Evolutionary conservation across 1,140 invertebrate genomes (phyloP), one percentile per base, ranked within the genome.

Genomic region (Pseudoatta argentina): DNA sequence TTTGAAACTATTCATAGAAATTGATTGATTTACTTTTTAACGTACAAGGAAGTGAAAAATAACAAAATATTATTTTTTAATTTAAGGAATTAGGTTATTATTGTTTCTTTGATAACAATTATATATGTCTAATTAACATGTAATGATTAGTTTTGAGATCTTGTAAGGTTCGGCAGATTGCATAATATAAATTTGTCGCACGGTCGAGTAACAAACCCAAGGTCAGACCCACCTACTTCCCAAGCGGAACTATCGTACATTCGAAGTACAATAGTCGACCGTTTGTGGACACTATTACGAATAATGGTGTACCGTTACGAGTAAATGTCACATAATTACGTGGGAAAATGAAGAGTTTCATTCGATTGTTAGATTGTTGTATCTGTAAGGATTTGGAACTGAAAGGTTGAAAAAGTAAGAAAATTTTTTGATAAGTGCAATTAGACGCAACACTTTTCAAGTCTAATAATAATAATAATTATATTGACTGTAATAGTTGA

Each of bases 141-240:
- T 44, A 12, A 44, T 5, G 24, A 53, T 69, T 55, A 69, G n/a
- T 27, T 81, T 69, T 39, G 2, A 7, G 10, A 27, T 71, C 24
- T 53, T 18, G n/a, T 18, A 24, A 21, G 55, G 24, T n/a, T 14
- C 14, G 83, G 53, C 59, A 30, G 53, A 77, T 89, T 59, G 69
- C 59, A 82, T 44, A 51, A 78, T 66, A 87, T 66, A 69, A 88
- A 91, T 90, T 86, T 87, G 81, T 91, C 73, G 75, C 87, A 86
- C 78, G 61, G 21, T 75, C 78, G 73, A 79, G 64, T 63, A 90
- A 90, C 87, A 53, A 87, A 85, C 51, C 73, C 87, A 91, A 91
- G 89, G 89, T 81, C 57, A 77, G 89, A 81, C 89, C 89, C 87
- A 91, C 90, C 89, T 87, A 91, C 89, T 91, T 91, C 85, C 90